These are phyloP conservation scores for Colossoma macropomum DNA, from an alignment of 2,113 vertebrate species.

Conservation along the genomic window DNA sequence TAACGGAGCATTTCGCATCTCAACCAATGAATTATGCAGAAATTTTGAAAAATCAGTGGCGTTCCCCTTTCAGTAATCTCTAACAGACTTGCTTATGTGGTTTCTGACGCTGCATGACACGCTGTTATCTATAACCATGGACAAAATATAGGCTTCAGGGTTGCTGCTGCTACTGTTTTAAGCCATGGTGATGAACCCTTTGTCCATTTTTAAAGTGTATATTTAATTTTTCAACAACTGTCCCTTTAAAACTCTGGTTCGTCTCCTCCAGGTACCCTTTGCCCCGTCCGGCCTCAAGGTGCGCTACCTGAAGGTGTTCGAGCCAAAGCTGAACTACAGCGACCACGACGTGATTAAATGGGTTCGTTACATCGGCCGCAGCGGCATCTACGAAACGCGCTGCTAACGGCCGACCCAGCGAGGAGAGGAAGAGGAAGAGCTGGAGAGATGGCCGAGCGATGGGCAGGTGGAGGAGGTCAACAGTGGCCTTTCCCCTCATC, in stretches of 20 bases:
- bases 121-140: no score
- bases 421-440: not conserved
- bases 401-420: conserved; percentile 81
- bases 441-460: not conserved
- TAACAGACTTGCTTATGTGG: no score
- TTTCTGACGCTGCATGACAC: no score
- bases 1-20: no score
- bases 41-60: no score
- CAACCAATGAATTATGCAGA: no score
- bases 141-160: no score
- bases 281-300: conserved; percentile 98
- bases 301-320: conserved; percentile 99
- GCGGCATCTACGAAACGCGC: conserved; percentile 98
- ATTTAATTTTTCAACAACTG: no score
- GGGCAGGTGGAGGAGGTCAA: not conserved
- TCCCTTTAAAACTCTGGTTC: not conserved
- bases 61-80: no score
- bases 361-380: conserved; percentile 99
- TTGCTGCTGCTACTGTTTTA: no score
- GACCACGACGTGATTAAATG: conserved; percentile 99
- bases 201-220: no score
- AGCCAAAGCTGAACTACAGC: conserved; percentile 99
- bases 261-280: conserved; percentile 87
- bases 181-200: no score
- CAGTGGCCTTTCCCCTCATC: conserved; percentile 23